Evolutionary conservation across 2,113 vertebrate genomes (phyloP), one percentile per base, ranked within the genome.

Genomic region (Hiodon tergisus): DNA sequence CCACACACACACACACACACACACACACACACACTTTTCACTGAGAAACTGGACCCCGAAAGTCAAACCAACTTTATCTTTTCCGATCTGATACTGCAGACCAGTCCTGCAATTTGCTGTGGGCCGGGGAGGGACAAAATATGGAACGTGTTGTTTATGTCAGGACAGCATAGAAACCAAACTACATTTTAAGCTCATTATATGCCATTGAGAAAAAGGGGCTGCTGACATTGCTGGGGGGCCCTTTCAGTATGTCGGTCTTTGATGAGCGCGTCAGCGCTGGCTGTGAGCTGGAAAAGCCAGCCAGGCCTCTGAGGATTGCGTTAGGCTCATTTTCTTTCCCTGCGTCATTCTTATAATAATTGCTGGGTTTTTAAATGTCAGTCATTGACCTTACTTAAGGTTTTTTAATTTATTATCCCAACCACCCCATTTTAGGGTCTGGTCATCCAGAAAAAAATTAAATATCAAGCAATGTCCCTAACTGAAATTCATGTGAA

Each of bases 61-160:
- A 85, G 80, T 79, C 74, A 81, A 72, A 76, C 81, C 52, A 47
- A 67, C 69, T 78, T 85, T 60, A 84, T 75, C 75, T 83, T 73
- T 79, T 67, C 71, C 65, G 75, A 52, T 62, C 80, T 77, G 78
- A 83, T 78, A 75, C 78, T 14, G 75, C 81, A 73, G 82, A 79
- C 71, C 83, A 31, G 31, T 72, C 65, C n/a, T 71, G 74, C 87
- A 81, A 88, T 87, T 88, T 84, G 81, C 79, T 77, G 74, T 14
- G 69, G 82, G 78, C 86, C 82, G 78, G 7, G 14, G 85, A 88
- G 86, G 84, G 79, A 78, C 76, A 67, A 70, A 74, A 81, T 31
- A 90, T 89, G 68, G 87, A 87, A 65, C 84, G 67, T 78, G 74
- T 81, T 84, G 86, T 82, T 74, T 87, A 83, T 82, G 77, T 86